phyloP scores from a whole-genome alignment of 30 jellyfish, hydroid and myxozoan species.

The Aurelia aurita complex sp. Pacific region DNA sequence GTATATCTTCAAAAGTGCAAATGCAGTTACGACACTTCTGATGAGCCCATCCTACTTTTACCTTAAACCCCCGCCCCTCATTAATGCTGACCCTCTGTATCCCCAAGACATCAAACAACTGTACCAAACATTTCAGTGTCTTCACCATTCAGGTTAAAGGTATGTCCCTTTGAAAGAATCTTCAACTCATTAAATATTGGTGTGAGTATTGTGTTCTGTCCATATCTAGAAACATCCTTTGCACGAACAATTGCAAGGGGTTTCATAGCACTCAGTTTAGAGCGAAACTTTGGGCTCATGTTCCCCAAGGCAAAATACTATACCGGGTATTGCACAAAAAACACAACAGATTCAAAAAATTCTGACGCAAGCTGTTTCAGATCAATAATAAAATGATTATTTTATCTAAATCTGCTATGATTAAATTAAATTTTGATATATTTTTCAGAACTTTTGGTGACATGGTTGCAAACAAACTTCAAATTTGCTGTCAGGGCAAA shows the following conservation, averaged over 20 bases:
- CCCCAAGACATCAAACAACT: slow-evolving; percentile 25
- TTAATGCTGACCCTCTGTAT: slow-evolving; percentile 27
- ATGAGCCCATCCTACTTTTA: slow-evolving; percentile 7
- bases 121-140: not conserved
- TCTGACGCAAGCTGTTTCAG: no score
- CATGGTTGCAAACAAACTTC: no score
- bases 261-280: not conserved
- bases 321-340: not conserved
- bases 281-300: slow-evolving; percentile 9
- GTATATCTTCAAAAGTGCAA: slow-evolving; percentile 6
- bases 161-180: not conserved
- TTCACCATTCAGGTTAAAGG: not conserved
- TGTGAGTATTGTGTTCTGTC: not conserved
- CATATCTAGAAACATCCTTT: slow-evolving; percentile 6
- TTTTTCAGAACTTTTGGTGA: no score
- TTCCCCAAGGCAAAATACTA: slow-evolving; percentile 15
- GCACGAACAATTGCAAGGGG: slow-evolving; percentile 15
- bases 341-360: no score
- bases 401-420: no score
- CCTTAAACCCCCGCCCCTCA: slow-evolving; percentile 25
- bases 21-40: slow-evolving; percentile 24
- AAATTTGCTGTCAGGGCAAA: no score
- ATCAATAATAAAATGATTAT: no score
- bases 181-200: slow-evolving; percentile 10
- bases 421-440: no score